A percentile compares a stretch with the other conserved stretches of the same genome.
Evolutionary conservation across 2,113 vertebrate genomes (phyloP).

Genomic region (Erythrocercus mccallii): DNA sequence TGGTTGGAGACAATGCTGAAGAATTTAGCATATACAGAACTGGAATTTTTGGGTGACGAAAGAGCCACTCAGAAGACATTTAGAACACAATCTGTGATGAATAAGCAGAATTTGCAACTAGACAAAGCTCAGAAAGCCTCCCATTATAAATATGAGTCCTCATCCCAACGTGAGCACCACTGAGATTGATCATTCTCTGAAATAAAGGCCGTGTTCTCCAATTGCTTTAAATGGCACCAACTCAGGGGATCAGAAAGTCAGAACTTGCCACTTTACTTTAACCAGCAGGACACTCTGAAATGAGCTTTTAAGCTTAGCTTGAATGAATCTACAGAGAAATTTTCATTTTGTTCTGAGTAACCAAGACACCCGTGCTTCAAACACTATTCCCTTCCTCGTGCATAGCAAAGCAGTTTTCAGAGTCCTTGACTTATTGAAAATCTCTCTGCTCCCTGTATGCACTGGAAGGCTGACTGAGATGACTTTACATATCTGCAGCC

Average conservation of each 20-base stretch:
- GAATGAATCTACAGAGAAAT: not conserved
- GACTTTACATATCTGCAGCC: not conserved
- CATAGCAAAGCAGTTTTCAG: not conserved
- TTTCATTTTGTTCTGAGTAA: not conserved
- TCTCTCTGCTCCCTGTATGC: not conserved
- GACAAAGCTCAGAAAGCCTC: not conserved
- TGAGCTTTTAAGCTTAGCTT: conserved; percentile 2
- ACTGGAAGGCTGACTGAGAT: conserved; percentile 12
- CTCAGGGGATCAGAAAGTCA: not conserved
- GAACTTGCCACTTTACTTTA: not conserved
- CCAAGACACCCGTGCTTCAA: not conserved
- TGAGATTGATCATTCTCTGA: not conserved
- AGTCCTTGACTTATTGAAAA: not conserved
- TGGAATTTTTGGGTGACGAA: not conserved
- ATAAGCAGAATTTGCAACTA: not conserved
- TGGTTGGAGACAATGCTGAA: not conserved
- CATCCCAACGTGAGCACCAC: not conserved
- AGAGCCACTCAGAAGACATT: not conserved
- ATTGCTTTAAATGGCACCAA: not conserved
- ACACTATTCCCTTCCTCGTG: not conserved
- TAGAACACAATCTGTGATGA: not conserved
- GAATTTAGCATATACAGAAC: not conserved
- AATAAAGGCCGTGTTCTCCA: not conserved
- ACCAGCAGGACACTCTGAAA: not conserved
- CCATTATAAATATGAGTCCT: not conserved